Percentiles rank a stretch among this genome's conserved stretches.
These are phyloP conservation scores for Spinus pinus DNA, from an alignment of 2,797 vertebrate species.

Conservation along the genomic window DNA sequence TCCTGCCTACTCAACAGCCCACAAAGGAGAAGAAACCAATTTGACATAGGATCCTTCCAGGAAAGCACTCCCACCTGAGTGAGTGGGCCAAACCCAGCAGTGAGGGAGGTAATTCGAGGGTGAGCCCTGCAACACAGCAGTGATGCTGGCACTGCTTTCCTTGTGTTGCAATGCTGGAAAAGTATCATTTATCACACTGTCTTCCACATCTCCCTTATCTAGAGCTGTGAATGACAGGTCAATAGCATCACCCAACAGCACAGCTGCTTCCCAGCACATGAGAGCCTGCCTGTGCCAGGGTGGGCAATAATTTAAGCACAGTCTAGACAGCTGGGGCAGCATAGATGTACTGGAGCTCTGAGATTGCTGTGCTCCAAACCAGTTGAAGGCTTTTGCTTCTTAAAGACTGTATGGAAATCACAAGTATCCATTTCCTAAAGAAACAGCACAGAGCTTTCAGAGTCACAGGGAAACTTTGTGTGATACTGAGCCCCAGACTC, in stretches of 20 bases:
- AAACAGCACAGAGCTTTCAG: neutral
- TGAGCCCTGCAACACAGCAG: neutral
- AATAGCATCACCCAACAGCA: neutral
- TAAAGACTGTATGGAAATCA: neutral
- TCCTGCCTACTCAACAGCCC: slow-evolving; percentile 19
- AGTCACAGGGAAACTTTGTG: neutral
- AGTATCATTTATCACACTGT: neutral
- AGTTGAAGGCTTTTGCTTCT: neutral
- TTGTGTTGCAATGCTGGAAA: neutral
- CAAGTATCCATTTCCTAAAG: neutral
- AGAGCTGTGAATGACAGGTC: neutral
- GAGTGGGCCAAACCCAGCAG: neutral
- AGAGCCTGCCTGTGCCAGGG: neutral
- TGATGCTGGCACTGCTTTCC: neutral
- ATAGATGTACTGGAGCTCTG: neutral
- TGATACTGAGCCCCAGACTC: neutral
- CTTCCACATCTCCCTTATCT: neutral
- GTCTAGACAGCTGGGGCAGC: neutral
- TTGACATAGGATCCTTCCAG: neutral
- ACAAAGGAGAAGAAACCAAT: slow-evolving; percentile 23
- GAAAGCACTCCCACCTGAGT: neutral
- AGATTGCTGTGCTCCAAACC: neutral
- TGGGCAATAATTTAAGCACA: neutral
- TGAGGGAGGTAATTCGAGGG: neutral
- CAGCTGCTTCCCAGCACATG: neutral